Evolutionary conservation across 2,113 vertebrate species (phyloP).

Genomic region (Ailurus styani): DNA sequence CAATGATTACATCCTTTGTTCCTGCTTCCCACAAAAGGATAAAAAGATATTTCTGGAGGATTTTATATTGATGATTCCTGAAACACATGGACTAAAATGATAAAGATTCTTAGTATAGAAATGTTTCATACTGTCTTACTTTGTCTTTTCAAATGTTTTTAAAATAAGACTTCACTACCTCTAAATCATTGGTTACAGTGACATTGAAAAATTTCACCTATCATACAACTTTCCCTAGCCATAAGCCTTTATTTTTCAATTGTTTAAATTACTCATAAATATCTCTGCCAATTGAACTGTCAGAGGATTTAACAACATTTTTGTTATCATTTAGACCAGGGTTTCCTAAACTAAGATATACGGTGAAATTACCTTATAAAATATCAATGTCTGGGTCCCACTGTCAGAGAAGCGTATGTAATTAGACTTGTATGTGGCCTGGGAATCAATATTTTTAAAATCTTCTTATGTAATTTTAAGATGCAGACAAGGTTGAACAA

Average conservation of each 20-base stretch:
- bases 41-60: not conserved
- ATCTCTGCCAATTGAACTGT: not conserved
- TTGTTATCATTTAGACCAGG: not conserved
- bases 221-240: not conserved
- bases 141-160: conserved; percentile 21
- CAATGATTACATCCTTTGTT: not conserved
- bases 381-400: not conserved
- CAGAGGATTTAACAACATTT: not conserved
- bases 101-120: not conserved
- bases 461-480: not conserved
- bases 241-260: not conserved
- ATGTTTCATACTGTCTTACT: not conserved
- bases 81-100: not conserved
- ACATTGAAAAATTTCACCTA: not conserved
- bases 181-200: not conserved
- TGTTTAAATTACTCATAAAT: not conserved
- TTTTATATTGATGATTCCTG: not conserved
- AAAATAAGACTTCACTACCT: not conserved
- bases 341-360: not conserved
- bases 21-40: not conserved
- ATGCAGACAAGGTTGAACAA: not conserved
- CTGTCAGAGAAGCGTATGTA: not conserved
- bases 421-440: not conserved
- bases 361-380: conserved; percentile 2
- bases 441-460: not conserved